phyloP scores from a whole-genome alignment of 2,888 invertebrate species.

The Micoletzkya japonica region DNA sequence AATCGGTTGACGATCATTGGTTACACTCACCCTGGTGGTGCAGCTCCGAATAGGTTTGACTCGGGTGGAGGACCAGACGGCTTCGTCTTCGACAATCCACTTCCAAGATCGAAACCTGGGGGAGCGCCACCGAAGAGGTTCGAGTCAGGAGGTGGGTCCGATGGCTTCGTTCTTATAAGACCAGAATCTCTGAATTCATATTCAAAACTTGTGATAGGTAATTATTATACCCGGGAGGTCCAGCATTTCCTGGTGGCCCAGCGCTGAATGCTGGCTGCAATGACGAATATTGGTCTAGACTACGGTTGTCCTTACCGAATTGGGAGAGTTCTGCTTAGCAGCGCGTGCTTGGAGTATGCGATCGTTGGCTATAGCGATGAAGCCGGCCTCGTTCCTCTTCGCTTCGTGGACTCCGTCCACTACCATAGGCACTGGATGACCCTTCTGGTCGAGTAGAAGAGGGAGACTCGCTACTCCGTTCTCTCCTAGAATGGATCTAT shows the following conservation, averaged over 20 bases:
- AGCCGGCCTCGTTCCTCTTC: too few relatives aligned
- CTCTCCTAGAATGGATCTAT: background rate
- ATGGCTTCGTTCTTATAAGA: constrained; percentile 8
- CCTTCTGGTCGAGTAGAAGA: constrained; percentile 26
- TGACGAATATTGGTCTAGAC: too few relatives aligned
- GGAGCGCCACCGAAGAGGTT: constrained; percentile 15
- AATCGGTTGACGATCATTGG: too few relatives aligned
- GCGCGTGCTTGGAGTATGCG: too few relatives aligned
- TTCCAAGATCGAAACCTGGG: background rate
- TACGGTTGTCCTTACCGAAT: too few relatives aligned
- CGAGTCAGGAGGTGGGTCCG: constrained; percentile 6
- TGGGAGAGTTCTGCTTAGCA: too few relatives aligned
- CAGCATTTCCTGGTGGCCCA: too few relatives aligned
- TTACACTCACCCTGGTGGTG: constrained; percentile 13
- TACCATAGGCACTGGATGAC: constrained; percentile 23
- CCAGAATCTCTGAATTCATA: too few relatives aligned
- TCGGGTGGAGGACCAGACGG: constrained; percentile 25
- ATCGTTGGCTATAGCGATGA: too few relatives aligned
- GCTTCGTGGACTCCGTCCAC: constrained; percentile 23
- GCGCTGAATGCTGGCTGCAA: too few relatives aligned
- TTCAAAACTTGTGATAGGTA: too few relatives aligned
- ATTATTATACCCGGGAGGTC: too few relatives aligned
- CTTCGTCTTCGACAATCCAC: constrained; percentile 7
- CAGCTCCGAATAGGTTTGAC: constrained; percentile 16
- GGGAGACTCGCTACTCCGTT: constrained; percentile 27